Base-by-base conservation (phyloP, 2,888 invertebrate genomes). In the Drosophila pseudotakahashii region DNA sequence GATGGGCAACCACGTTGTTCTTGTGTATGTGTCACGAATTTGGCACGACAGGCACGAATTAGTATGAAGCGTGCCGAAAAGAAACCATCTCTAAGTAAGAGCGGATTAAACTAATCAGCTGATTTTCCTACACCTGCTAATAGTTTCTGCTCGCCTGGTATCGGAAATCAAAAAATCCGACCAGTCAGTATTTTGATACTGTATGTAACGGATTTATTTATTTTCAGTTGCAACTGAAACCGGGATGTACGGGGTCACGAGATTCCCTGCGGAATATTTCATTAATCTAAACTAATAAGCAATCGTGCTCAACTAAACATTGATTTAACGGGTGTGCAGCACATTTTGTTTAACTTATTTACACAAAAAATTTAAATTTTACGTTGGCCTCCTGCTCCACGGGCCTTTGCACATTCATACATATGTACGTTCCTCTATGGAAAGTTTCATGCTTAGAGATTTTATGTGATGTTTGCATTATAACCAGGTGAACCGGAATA, bases 141-240 rank as follows among this genome's bases (percentile, higher is more conserved):
- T n/a, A n/a, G n/a, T n/a, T n/a, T n/a, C n/a, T n/a, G n/a, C n/a
- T n/a, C n/a, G n/a, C n/a, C n/a, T n/a, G n/a, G n/a, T n/a, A n/a
- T n/a, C n/a, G n/a, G 23, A 23, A 4, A 26, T 26, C 26, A 26
- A 26, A 6, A 5, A 26, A 6, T 26, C 26, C 26, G 26, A n/a
- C n/a, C n/a, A 6, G 11, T 45, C 1, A 7, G 1, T 7, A 45
- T 42, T 32, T 37, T 26, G 37, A 30, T 47, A 62, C 47, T 62
- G 45, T 26, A 39, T 47, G 36, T 45, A 58, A 45, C 61, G 36
- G 32, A 26, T 61, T 62, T 60, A 47, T 62, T 62, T 62, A 62
- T 62, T 60, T 62, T 62, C 61, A 62, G 62, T 48, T 14, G 32
- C 19, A 14, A 63, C 62, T 63, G 62, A 63, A 63, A 62, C 61